Percentiles rank a stretch among this genome's conserved stretches.
Conservation (phyloP, 2,797 vertebrate genomes). For the Acrossocheilus fasciatus region DNA sequence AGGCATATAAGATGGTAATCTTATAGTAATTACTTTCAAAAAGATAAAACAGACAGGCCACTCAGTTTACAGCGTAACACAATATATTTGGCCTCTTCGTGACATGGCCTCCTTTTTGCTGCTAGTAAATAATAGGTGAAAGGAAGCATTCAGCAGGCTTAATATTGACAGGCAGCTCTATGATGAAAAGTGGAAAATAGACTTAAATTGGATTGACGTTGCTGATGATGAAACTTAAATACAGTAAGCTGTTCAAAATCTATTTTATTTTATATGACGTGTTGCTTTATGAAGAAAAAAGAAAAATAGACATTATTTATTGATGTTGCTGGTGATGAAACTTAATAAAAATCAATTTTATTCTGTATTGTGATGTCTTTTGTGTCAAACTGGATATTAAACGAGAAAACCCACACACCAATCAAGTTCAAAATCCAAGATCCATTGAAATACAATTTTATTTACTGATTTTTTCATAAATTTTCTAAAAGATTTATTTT, state of each 20-base stretch:
- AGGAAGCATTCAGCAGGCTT: background rate
- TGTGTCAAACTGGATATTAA: background rate
- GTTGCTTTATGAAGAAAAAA: background rate
- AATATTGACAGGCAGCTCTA: background rate
- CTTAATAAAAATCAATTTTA: background rate
- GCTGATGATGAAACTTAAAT: background rate
- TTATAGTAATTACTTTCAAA: conserved; percentile 23
- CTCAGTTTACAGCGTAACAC: background rate
- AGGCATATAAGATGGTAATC: conserved; percentile 6
- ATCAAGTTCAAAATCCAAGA: background rate
- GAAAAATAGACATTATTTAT: background rate
- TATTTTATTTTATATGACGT: background rate
- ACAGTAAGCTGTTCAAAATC: background rate
- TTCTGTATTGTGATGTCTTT: background rate
- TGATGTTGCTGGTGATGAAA: background rate
- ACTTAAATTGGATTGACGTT: background rate
- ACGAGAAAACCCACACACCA: too few species aligned
- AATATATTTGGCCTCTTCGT: background rate
- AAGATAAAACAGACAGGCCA: conserved; percentile 21
- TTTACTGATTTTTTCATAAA: background rate
- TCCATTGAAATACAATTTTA: background rate
- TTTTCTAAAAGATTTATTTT: too few species aligned
- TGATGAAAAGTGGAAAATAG: background rate
- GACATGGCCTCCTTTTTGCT: conserved; percentile 5
- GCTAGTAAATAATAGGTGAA: background rate